These are phyloP conservation scores for Anaspis maculata DNA, from an alignment of 2,888 invertebrate genomes.

Conservation along the genomic window DNA sequence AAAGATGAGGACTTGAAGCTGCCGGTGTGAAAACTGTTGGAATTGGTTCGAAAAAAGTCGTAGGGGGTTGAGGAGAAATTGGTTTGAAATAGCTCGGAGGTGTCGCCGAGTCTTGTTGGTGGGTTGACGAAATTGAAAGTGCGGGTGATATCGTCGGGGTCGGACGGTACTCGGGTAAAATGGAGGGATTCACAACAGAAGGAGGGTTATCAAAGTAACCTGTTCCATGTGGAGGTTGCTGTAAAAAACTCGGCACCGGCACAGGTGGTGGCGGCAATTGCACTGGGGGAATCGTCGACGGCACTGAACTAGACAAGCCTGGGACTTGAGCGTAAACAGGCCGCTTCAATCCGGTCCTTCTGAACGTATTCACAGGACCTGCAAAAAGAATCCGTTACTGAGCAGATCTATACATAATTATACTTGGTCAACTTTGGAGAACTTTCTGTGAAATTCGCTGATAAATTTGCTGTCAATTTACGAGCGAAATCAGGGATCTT, in stretches of 20 bases:
- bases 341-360: constrained; percentile 59
- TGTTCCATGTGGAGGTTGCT: constrained; percentile 4
- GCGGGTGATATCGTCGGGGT: too few species aligned
- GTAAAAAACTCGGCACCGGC: constrained; percentile 7
- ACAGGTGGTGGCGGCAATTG: too few species aligned
- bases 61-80: constrained; percentile 21
- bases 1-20: too few species aligned
- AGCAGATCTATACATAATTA: too few species aligned
- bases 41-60: constrained; percentile 6
- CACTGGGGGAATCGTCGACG: too few species aligned
- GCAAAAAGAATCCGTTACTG: too few species aligned
- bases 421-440: too few species aligned
- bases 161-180: too few species aligned
- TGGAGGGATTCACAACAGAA: too few species aligned
- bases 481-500: constrained; percentile 1
- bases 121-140: constrained; percentile 7
- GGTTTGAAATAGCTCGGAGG: constrained; percentile 22
- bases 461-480: too few species aligned
- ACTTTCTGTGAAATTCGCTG: too few species aligned
- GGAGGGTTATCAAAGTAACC: too few species aligned
- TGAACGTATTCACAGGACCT: constrained; percentile 47
- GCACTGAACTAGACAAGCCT: constrained; percentile 52
- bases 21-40: constrained; percentile 6
- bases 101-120: constrained; percentile 3
- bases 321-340: constrained; percentile 73